phyloP scores from a whole-genome alignment of 2,888 invertebrate genomes.

The Polylopha cassiicola region DNA sequence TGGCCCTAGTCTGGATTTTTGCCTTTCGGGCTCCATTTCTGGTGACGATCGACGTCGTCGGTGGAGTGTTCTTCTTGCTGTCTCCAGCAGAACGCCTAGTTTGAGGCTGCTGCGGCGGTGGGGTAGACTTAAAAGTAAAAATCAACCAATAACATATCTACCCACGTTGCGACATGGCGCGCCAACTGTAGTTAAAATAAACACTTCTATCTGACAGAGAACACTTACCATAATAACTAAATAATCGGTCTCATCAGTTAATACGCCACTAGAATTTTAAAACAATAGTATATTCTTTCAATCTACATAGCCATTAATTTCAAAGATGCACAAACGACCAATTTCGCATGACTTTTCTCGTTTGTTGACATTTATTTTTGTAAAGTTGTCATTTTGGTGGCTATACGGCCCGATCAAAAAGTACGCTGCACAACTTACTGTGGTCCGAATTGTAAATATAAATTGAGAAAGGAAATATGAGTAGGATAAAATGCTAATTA shows the following conservation, averaged over 20 bases:
- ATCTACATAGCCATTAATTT: conserved; percentile 17
- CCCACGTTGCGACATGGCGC: conserved; percentile 24
- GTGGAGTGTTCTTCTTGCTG: conserved; percentile 51
- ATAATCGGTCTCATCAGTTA: conserved; percentile 12
- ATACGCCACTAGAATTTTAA: conserved; percentile 11
- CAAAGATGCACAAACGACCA: conserved; percentile 18
- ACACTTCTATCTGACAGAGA: neutral
- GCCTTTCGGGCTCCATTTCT: conserved; percentile 79
- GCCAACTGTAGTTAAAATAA: conserved; percentile 19
- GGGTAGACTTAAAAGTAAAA: conserved; percentile 48
- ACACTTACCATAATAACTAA: conserved; percentile 21
- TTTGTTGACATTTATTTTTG: conserved; percentile 20
- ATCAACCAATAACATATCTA: conserved; percentile 21
- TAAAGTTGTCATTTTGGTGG: conserved; percentile 6
- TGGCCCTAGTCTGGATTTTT: conserved; percentile 80
- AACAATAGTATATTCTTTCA: conserved; percentile 1
- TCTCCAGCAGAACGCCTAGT: conserved; percentile 52
- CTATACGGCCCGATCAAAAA: conserved; percentile 4
- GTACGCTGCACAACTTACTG: no score
- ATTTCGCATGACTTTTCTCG: conserved; percentile 15
- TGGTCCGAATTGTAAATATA: no score
- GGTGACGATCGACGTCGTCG: conserved; percentile 73
- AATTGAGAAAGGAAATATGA: no score
- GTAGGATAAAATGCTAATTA: no score
- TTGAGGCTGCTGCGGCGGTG: conserved; percentile 41